A percentile compares a stretch with the other conserved stretches of the same genome.
Conservation (phyloP, 2,888 invertebrate genomes). For the Latrodectus hesperus region DNA sequence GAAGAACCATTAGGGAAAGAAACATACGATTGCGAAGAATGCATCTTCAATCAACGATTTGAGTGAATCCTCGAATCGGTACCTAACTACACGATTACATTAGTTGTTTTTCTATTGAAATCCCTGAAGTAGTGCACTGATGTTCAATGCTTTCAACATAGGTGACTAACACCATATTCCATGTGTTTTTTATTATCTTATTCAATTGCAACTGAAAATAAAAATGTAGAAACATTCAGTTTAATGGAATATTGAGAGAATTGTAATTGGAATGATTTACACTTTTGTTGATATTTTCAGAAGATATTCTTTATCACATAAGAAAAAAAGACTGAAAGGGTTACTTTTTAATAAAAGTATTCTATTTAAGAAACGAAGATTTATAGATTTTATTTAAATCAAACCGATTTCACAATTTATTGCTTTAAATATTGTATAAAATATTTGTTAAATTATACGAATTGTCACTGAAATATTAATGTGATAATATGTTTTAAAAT, state of each 20-base stretch:
- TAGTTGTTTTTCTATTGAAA: constrained; percentile 15
- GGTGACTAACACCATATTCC: neutral
- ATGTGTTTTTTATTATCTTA: neutral
- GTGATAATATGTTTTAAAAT: no score
- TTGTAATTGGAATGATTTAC: neutral
- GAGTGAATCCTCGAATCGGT: constrained; percentile 18
- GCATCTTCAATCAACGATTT: constrained; percentile 50
- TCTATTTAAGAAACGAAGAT: no score
- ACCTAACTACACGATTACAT: constrained; percentile 14
- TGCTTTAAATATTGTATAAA: no score
- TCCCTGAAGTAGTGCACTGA: neutral
- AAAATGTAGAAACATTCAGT: constrained; percentile 2
- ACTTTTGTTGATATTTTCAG: neutral
- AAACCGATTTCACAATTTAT: no score
- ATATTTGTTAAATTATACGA: no score
- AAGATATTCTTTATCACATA: no score
- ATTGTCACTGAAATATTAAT: no score
- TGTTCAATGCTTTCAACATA: neutral
- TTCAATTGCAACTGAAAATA: neutral
- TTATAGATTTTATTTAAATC: no score
- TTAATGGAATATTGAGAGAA: constrained; percentile 7
- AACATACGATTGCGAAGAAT: constrained; percentile 32
- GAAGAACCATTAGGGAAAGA: constrained; percentile 44
- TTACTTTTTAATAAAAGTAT: no score
- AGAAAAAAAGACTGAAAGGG: no score